Evolutionary conservation across 1,140 invertebrate species (phyloP).

Genomic region (Drosophila leontia): DNA sequence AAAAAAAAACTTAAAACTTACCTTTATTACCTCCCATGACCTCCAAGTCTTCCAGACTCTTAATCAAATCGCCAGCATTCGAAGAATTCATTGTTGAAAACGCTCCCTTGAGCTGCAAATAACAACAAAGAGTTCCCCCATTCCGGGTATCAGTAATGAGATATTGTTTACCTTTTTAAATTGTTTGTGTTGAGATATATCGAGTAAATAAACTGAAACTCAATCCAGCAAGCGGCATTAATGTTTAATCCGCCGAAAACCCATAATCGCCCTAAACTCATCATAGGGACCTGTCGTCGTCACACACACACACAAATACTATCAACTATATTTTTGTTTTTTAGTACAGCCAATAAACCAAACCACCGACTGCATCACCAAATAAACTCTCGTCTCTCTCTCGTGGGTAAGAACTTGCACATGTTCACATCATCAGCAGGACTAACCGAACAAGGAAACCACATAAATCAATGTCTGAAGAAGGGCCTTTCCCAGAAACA

Average conservation of each 20-base stretch:
- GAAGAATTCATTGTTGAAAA: not conserved
- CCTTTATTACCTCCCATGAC: not conserved
- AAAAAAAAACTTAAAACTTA: not conserved
- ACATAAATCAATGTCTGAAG: slow-evolving; percentile 75
- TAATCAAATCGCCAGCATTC: not conserved
- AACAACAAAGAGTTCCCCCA: slow-evolving; percentile 6
- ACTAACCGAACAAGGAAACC: slow-evolving; percentile 56
- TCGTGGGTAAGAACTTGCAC: slow-evolving; percentile 1
- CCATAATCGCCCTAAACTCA: slow-evolving; percentile 61
- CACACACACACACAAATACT: slow-evolving; percentile 16
- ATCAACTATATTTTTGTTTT: slow-evolving; percentile 66
- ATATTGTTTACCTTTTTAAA: slow-evolving; percentile 12
- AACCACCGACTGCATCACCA: slow-evolving; percentile 45
- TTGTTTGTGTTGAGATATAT: slow-evolving; percentile 14
- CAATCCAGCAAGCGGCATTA: slow-evolving; percentile 10
- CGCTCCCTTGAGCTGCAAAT: not conserved
- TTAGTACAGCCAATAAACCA: slow-evolving; percentile 61
- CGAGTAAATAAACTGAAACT: slow-evolving; percentile 19
- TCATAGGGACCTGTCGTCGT: slow-evolving; percentile 11
- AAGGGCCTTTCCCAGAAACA: slow-evolving; percentile 13
- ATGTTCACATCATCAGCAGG: slow-evolving; percentile 32
- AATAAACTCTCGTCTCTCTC: slow-evolving; percentile 34
- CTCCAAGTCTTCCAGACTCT: not conserved
- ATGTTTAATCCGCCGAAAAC: slow-evolving; percentile 27
- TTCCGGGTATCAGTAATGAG: not conserved